Base-by-base conservation (phyloP, 1,140 invertebrate species). In the Sarcophaga peregrina region DNA sequence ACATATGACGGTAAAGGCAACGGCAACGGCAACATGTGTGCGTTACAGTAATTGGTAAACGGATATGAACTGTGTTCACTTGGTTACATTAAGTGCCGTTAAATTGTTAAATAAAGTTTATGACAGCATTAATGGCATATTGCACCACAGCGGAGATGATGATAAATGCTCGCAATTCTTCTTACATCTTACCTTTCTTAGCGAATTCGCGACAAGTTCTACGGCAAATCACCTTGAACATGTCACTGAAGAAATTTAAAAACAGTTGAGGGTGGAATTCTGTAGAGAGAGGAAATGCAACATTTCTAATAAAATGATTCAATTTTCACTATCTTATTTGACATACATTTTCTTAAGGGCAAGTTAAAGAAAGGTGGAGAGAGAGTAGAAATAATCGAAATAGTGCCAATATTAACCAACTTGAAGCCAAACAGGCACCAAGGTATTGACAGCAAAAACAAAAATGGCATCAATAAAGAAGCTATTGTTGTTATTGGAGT, bases 261-360 rank as follows among this genome's bases (percentile, higher is more conserved):
- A 15, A 15, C 5, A n/a, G n/a, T 13, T n/a, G 15, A 13, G 13
- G 11, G 0, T 15, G 7, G 13, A 58, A 58, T 7, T n/a, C 13
- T 68, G 17, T 68, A 25, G 58, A 15, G n/a, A n/a, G 58, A 8
- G 62, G n/a, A 68, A 68, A 68, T 20, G 17, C 17, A 9, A 68
- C 20, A 37, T 68, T 17, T 7, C 17, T 68, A 68, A 9, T 68
- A 20, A 20, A n/a, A 68, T 68, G 62, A 68, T 68, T 68, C 20
- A 68, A 68, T 68, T 68, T 68, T 68, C 62, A 68, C 62, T 68
- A 25, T 68, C 62, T 20, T 68, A 68, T 68, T 68, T 68, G 62
- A 68, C 62, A 68, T 20, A 68, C n/a, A 68, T 68, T 68, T 68
- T 68, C 62, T 68, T 68, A 20, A 25, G 20, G 10, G 62, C 20